Base-by-base conservation (phyloP, 1,140 invertebrate genomes). In the Diabrotica undecimpunctata region DNA sequence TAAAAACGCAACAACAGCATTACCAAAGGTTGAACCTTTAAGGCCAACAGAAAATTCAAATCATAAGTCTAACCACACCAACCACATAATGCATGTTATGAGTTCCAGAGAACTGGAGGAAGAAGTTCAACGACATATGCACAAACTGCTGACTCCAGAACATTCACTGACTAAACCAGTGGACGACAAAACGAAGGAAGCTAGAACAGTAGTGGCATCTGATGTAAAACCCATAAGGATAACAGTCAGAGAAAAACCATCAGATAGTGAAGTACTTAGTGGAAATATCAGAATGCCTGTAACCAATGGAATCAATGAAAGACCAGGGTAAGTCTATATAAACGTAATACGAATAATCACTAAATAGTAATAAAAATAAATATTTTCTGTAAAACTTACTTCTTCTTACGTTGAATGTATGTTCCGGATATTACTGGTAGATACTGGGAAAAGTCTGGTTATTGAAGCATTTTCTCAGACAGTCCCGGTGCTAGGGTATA, bases 191-290 rank as follows among this genome's bases (percentile, higher is more conserved):
- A 69, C 71, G 8, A 63, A 58, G 14, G 72, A 76, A 51, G 71
- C 71, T 12, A 62, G 72, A 54, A 74, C 75, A 25, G 68, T 79
- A 6, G 68, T 79, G 39, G 73, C 70, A 0, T 65, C 70, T 35
- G 76, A 78, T 64, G 77, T 78, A 0, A 72, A 75, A 68, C 78
- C 78, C 4, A 77, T 79, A 52, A 66, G 70, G 55, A 79, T 79
- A 13, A 71, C 69, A 6, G 78, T 79, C 5, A 73, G 72, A 61
- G 78, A 78, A 55, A 78, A 77, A 64, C 73, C 75, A 0, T 65
- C 66, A 5, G 72, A 78, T 62, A 58, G 76, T 13, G 77, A 79
- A 13, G 78, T 79, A 46, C 73, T 78, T 64, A 78, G 77, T 69
- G 77, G 77, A 2, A 79, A 79, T 63, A 67, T 78, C 1, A 64